These are phyloP conservation scores for Anadara kagoshimensis DNA, from an alignment of 1,140 invertebrate genomes.

Conservation along the genomic window DNA sequence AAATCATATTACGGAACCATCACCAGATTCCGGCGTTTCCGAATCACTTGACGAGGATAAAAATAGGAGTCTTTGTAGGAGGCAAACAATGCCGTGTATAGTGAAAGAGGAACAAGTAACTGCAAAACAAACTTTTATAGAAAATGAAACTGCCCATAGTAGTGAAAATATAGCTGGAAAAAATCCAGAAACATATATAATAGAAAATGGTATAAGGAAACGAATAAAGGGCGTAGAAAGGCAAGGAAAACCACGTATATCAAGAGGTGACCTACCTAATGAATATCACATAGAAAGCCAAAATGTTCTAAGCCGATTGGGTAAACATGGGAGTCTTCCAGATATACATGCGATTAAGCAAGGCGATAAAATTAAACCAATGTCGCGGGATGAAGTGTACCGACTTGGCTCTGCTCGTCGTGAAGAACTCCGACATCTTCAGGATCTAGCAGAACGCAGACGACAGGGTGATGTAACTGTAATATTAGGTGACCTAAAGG, in stretches of 20 bases:
- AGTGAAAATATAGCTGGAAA: slow-evolving; percentile 66
- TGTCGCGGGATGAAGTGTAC: slow-evolving; percentile 96
- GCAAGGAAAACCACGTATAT: slow-evolving; percentile 33
- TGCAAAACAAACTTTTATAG: slow-evolving; percentile 47
- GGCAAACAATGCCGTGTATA: slow-evolving; percentile 70
- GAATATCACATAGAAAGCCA: slow-evolving; percentile 89
- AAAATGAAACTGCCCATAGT: slow-evolving; percentile 61
- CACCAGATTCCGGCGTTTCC: slow-evolving; percentile 74
- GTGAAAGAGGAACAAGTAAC: slow-evolving; percentile 50
- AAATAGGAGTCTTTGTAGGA: slow-evolving; percentile 58
- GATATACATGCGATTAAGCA: slow-evolving; percentile 82
- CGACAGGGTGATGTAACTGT: slow-evolving; percentile 70
- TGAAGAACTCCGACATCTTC: slow-evolving; percentile 92
- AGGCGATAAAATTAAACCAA: slow-evolving; percentile 79
- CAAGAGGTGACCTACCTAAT: slow-evolving; percentile 65
- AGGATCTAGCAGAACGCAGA: slow-evolving; percentile 87
- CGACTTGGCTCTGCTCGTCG: slow-evolving; percentile 92
- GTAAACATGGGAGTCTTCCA: slow-evolving; percentile 82
- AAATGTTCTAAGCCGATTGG: slow-evolving; percentile 67
- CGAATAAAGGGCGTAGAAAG: slow-evolving; percentile 65
- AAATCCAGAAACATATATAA: slow-evolving; percentile 71
- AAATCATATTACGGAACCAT: slow-evolving; percentile 63
- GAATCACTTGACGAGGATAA: slow-evolving; percentile 67
- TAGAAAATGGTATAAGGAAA: slow-evolving; percentile 74
- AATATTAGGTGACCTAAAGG: slow-evolving; percentile 84